These are phyloP conservation scores for Saccostrea cuccullata DNA, from an alignment of 1,140 invertebrate genomes.

Conservation along the genomic window DNA sequence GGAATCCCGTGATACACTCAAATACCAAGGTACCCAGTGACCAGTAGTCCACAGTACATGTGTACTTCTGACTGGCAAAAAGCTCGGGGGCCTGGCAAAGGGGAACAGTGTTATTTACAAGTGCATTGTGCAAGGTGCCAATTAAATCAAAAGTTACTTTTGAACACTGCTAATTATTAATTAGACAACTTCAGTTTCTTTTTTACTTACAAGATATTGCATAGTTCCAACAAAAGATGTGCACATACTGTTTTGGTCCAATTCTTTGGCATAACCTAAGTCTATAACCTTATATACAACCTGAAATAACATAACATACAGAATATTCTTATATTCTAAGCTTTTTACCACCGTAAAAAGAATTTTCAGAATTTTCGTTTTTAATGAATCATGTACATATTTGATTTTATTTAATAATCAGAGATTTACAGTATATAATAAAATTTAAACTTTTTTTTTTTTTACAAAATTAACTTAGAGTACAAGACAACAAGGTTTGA, in stretches of 20 bases:
- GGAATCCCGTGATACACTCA: conserved; percentile 89
- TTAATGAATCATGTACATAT: too few species aligned
- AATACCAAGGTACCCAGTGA: conserved; percentile 90
- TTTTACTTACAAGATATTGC: conserved; percentile 87
- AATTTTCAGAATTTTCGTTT: too few species aligned
- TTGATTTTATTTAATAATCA: too few species aligned
- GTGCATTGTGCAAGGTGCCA: not conserved
- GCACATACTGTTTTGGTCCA: conserved; percentile 86
- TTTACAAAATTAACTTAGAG: too few species aligned
- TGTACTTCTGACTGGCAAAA: conserved; percentile 82
- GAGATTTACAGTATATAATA: too few species aligned
- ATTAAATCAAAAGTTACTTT: not conserved
- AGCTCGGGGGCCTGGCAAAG: conserved; percentile 79
- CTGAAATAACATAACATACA: conserved; percentile 70
- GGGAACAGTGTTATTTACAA: not conserved
- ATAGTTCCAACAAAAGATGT: conserved; percentile 93
- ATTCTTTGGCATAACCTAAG: conserved; percentile 93
- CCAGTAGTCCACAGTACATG: conserved; percentile 94
- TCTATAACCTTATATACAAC: conserved; percentile 92
- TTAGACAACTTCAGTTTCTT: not conserved
- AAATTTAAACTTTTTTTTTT: too few species aligned
- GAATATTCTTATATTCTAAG: not conserved
- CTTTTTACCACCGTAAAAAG: too few species aligned
- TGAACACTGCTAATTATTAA: not conserved
- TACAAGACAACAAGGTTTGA: too few species aligned